Evolutionary conservation across 2,113 vertebrate genomes (phyloP).

Genomic region (Etia nguti): DNA sequence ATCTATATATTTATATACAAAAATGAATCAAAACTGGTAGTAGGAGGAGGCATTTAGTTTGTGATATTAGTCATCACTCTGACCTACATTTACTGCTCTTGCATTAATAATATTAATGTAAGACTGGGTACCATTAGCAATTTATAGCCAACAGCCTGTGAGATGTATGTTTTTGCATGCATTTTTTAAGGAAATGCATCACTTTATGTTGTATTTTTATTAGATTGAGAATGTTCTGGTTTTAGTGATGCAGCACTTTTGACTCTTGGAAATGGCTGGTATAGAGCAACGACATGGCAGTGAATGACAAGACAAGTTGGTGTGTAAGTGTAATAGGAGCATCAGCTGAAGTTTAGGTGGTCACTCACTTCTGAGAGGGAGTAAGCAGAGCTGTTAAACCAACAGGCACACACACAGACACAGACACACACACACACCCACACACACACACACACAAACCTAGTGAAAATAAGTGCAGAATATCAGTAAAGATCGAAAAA

Average conservation of each 20-base stretch:
- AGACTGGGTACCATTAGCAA: neutral
- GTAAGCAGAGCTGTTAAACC: too few species aligned
- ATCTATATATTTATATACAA: neutral
- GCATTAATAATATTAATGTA: neutral
- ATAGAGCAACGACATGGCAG: neutral
- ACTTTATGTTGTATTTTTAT: neutral
- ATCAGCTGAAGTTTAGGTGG: neutral
- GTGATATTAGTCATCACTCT: neutral
- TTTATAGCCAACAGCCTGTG: neutral
- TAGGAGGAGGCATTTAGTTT: neutral
- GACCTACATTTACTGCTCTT: neutral
- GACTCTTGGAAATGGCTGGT: neutral
- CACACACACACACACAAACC: neutral
- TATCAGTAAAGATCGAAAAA: rapidly evolving
- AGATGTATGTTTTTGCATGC: neutral
- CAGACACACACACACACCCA: neutral
- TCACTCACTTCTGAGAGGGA: neutral
- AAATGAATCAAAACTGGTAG: neutral
- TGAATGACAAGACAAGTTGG: neutral
- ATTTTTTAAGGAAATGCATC: neutral
- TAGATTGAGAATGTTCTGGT: neutral
- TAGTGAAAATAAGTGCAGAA: neutral
- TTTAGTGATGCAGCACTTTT: neutral
- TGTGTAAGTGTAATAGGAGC: neutral
- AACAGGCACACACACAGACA: neutral